Percentiles rank a stretch among this genome's conserved stretches.
Evolutionary conservation across 2,113 vertebrate species (phyloP).

Genomic region (Melanotaenia duboulayi): DNA sequence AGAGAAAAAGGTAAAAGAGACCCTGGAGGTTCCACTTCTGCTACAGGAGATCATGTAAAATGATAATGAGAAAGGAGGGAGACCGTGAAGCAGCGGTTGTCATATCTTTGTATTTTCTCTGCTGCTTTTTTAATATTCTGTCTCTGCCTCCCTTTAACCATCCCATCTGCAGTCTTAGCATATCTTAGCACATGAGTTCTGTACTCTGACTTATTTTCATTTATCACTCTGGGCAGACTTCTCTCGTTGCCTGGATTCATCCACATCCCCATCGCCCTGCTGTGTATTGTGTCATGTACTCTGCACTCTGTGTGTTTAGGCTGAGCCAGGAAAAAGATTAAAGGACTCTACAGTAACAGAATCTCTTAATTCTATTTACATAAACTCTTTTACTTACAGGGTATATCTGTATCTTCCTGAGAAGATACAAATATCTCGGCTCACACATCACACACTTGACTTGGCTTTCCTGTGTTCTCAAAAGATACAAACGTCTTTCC

Average conservation of each 20-base stretch:
- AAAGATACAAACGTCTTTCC: constrained; percentile 44
- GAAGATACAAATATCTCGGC: constrained; percentile 55
- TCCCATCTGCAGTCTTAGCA: neutral
- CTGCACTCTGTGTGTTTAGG: constrained; percentile 37
- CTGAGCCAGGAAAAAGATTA: constrained; percentile 40
- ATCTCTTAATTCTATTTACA: constrained; percentile 56
- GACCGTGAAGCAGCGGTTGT: no score
- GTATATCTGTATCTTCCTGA: constrained; percentile 44
- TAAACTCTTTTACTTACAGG: constrained; percentile 47
- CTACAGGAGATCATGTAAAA: no score
- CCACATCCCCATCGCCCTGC: neutral
- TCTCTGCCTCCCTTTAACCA: neutral
- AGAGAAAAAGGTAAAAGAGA: no score
- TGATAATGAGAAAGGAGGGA: no score
- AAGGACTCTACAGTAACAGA: constrained; percentile 50
- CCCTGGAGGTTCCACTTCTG: no score
- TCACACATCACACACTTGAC: neutral
- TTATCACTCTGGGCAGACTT: neutral
- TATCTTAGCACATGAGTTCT: no score
- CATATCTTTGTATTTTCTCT: no score
- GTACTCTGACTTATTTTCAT: neutral
- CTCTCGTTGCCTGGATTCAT: neutral
- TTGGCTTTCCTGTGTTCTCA: neutral
- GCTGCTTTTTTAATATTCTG: neutral
- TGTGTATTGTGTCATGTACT: constrained; percentile 33